Conservation (phyloP, 2,888 invertebrate genomes). For the Iphiclides podalirius region DNA sequence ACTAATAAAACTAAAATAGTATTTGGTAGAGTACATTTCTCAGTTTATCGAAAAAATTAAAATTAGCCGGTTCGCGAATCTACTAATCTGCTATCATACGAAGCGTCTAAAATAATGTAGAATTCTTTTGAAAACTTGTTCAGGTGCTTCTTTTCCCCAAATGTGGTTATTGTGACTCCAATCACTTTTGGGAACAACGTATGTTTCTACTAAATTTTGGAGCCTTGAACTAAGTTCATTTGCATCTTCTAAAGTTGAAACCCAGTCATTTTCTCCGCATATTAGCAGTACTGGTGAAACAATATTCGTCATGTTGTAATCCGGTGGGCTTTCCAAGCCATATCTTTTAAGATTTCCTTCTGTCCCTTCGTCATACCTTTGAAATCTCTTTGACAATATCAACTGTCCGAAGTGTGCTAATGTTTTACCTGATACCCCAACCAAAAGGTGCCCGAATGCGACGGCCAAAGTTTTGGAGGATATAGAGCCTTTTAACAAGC, state of each 20-base stretch:
- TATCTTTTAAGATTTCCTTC: conserved; percentile 54
- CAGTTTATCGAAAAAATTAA: background rate
- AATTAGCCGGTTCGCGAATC: background rate
- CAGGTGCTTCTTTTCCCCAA: conserved; percentile 51
- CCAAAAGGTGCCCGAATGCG: conserved; percentile 73
- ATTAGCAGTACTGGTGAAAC: conserved; percentile 60
- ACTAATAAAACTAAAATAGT: conserved; percentile 8
- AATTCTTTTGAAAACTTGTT: conserved; percentile 49
- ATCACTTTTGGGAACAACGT: conserved; percentile 74
- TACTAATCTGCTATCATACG: conserved; percentile 22
- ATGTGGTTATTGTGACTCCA: conserved; percentile 70
- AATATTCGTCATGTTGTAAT: conserved; percentile 54
- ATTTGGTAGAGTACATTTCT: conserved; percentile 2
- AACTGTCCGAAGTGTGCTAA: conserved; percentile 78
- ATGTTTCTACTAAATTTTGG: conserved; percentile 79
- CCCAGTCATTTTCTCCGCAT: conserved; percentile 78
- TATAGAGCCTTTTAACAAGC: conserved; percentile 76
- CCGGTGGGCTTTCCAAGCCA: conserved; percentile 49
- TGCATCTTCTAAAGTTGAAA: conserved; percentile 81
- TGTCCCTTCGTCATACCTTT: conserved; percentile 58
- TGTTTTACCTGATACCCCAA: conserved; percentile 72
- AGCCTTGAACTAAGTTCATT: conserved; percentile 72
- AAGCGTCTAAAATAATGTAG: conserved; percentile 46
- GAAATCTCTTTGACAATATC: conserved; percentile 51
- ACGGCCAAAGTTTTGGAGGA: conserved; percentile 74